Evolutionary conservation across 2,113 vertebrate species (phyloP).

Genomic region (Laticauda colubrina): DNA sequence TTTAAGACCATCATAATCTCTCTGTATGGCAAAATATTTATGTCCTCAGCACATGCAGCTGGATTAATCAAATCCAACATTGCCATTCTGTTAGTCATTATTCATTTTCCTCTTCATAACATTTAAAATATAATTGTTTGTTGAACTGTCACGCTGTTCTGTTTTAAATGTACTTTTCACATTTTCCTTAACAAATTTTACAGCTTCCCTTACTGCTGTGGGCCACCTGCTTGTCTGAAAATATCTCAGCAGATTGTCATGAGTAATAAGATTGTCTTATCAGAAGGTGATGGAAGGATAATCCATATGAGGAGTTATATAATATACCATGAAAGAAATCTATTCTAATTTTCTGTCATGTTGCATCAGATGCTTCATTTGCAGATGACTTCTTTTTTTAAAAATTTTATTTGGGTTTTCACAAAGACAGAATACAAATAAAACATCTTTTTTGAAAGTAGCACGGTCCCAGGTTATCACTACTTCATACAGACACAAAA

Average conservation of each 20-base stretch:
- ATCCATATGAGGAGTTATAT: background rate
- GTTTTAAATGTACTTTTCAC: constrained; percentile 11
- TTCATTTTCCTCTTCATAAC: constrained; percentile 1
- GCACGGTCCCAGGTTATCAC: too few species aligned
- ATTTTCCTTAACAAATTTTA: constrained; percentile 12
- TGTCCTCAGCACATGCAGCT: background rate
- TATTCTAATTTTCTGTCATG: background rate
- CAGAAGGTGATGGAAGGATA: background rate
- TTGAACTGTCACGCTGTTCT: background rate
- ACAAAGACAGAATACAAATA: too few species aligned
- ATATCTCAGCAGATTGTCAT: constrained; percentile 9
- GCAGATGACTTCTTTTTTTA: background rate
- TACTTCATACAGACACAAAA: too few species aligned
- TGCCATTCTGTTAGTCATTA: background rate
- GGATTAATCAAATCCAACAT: background rate
- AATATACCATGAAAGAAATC: constrained; percentile 19
- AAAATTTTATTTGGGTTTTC: too few species aligned
- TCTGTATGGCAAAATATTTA: background rate
- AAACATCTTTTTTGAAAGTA: too few species aligned
- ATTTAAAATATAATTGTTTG: background rate
- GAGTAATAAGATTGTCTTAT: constrained; percentile 20
- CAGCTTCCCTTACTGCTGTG: constrained; percentile 7
- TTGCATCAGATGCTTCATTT: background rate
- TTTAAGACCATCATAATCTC: background rate
- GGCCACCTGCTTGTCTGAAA: background rate